These are phyloP conservation scores for Zeus faber DNA, from an alignment of 2,113 vertebrate species.

Conservation along the genomic window DNA sequence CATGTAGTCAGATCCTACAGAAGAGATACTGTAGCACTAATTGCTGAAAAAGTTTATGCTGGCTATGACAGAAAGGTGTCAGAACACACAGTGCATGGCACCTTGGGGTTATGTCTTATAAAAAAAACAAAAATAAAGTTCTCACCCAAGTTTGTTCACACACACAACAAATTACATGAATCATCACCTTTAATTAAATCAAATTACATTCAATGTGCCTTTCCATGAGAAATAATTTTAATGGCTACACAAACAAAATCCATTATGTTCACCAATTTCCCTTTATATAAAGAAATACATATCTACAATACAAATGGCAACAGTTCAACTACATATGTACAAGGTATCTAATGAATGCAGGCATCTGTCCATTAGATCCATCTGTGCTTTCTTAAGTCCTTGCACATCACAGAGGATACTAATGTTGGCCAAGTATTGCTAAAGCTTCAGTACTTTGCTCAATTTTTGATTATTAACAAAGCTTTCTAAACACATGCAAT, in stretches of 20 bases:
- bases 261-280: slow-evolving; percentile 41
- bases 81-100: too few species aligned
- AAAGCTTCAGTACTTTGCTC: slow-evolving; percentile 53
- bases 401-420: slow-evolving; percentile 41
- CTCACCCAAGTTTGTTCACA: too few species aligned
- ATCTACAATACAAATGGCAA: slow-evolving; percentile 55
- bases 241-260: slow-evolving; percentile 51
- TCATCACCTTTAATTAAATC: slow-evolving; percentile 68
- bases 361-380: slow-evolving; percentile 38
- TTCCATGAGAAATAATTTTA: slow-evolving; percentile 50
- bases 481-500: slow-evolving; percentile 53
- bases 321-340: slow-evolving; percentile 47
- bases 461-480: slow-evolving; percentile 42
- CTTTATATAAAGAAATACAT: slow-evolving; percentile 23
- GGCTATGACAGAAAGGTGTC: too few species aligned
- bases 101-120: too few species aligned
- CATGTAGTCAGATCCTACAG: too few species aligned
- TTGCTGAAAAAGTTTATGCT: too few species aligned
- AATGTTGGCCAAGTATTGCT: slow-evolving; percentile 59
- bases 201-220: slow-evolving; percentile 66
- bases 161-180: slow-evolving; percentile 46
- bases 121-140: too few species aligned
- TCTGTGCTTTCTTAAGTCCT: slow-evolving; percentile 41
- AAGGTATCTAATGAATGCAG: slow-evolving; percentile 51
- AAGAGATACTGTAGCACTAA: too few species aligned